phyloP scores from a whole-genome alignment of 1,140 invertebrate genomes.

The Meloidogyne chitwoodi region DNA sequence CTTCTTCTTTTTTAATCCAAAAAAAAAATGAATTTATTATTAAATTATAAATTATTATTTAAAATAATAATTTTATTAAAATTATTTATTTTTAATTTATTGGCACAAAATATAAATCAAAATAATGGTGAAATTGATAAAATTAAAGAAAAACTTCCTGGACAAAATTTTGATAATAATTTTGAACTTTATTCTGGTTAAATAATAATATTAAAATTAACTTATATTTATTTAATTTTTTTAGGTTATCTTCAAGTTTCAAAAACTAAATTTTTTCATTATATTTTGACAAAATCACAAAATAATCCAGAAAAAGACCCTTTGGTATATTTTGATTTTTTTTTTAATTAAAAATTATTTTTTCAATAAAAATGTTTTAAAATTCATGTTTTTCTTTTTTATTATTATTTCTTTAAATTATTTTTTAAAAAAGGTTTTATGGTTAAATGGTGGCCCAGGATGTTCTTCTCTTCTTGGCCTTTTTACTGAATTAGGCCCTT shows the following conservation, averaged over 20 bases:
- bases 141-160: not conserved
- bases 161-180: not conserved
- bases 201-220: not conserved
- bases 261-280: constrained; percentile 55
- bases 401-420: not conserved
- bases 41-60: too few relatives aligned
- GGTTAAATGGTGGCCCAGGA: constrained; percentile 67
- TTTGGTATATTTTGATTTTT: constrained; percentile 37
- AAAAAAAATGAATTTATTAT: too few relatives aligned
- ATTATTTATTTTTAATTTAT: not conserved
- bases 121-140: not conserved
- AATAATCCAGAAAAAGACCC: constrained; percentile 63
- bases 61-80: too few relatives aligned
- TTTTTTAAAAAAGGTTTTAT: constrained; percentile 60
- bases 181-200: not conserved
- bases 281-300: constrained; percentile 64
- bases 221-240: constrained; percentile 28
- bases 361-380: too few relatives aligned
- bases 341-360: not conserved
- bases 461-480: constrained; percentile 64
- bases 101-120: not conserved
- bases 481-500: constrained; percentile 65
- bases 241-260: constrained; percentile 52
- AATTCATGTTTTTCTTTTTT: too few relatives aligned
- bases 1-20: too few relatives aligned